Conservation (phyloP, 2,888 invertebrate species). For the Taphrorychus bicolor region DNA sequence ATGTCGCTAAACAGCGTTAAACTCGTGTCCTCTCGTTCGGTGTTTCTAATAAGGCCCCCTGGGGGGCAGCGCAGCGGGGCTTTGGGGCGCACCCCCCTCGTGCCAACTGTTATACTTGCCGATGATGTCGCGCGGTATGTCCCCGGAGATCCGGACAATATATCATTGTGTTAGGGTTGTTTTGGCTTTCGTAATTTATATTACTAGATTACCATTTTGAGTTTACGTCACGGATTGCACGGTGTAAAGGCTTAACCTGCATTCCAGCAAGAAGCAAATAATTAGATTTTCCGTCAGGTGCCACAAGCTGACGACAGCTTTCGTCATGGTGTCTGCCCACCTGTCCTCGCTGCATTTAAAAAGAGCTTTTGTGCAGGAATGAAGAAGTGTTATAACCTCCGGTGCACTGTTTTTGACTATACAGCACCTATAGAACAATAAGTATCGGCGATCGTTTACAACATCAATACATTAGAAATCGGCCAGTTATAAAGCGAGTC, state of each 20-base stretch:
- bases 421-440: no score
- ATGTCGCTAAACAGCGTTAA: slow-evolving; percentile 48
- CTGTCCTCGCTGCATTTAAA: slow-evolving; percentile 14
- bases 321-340: slow-evolving; percentile 25
- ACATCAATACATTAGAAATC: slow-evolving; percentile 17
- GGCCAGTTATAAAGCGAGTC: slow-evolving; percentile 6
- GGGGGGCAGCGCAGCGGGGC: slow-evolving; percentile 46
- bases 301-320: slow-evolving; percentile 20
- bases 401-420: no score
- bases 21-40: slow-evolving; percentile 47
- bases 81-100: slow-evolving; percentile 48
- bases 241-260: background rate
- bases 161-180: background rate
- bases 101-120: slow-evolving; percentile 53
- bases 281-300: slow-evolving; percentile 31
- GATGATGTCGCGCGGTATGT: slow-evolving; percentile 32
- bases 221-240: background rate
- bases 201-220: background rate
- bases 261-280: slow-evolving; percentile 25
- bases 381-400: background rate
- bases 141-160: slow-evolving; percentile 34
- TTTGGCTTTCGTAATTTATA: background rate
- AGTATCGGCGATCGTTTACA: no score
- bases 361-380: background rate
- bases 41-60: slow-evolving; percentile 54